Conservation (phyloP, 2,797 vertebrate species). For the Eulemur rubriventer region DNA sequence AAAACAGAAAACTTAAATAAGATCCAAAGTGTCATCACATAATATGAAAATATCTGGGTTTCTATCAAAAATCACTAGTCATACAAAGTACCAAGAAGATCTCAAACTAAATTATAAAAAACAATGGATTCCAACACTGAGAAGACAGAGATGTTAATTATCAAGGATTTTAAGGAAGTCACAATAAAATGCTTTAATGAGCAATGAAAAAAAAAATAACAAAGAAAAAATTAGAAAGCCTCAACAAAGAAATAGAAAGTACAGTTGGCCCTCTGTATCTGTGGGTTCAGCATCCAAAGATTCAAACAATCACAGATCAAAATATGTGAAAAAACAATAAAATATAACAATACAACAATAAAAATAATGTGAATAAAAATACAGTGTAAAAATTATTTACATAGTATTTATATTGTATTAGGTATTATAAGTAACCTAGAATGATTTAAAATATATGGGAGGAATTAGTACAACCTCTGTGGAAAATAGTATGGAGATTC, state of each 20-base stretch:
- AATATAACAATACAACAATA: background rate
- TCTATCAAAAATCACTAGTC: background rate
- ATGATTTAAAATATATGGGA: background rate
- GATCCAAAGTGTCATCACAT: background rate
- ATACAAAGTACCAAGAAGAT: background rate
- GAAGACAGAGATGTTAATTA: background rate
- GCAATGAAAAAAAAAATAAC: background rate
- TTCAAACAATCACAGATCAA: background rate
- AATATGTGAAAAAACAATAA: background rate
- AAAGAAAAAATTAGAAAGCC: background rate
- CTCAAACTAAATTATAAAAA: background rate
- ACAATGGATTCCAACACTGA: background rate
- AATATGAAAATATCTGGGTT: background rate
- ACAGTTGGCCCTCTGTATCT: background rate
- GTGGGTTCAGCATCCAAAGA: background rate
- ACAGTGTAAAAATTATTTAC: background rate
- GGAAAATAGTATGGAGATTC: too few relatives aligned
- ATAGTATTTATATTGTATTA: background rate
- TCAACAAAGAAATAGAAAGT: background rate
- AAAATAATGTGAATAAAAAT: background rate
- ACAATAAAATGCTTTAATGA: background rate
- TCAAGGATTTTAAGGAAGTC: background rate
- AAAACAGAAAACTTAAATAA: background rate
- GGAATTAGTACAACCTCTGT: too few relatives aligned
- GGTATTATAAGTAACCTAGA: background rate